Evolutionary conservation across 2,113 vertebrate genomes (phyloP), one percentile per base, ranked within the genome.

Genomic region (Gavialis gangeticus): DNA sequence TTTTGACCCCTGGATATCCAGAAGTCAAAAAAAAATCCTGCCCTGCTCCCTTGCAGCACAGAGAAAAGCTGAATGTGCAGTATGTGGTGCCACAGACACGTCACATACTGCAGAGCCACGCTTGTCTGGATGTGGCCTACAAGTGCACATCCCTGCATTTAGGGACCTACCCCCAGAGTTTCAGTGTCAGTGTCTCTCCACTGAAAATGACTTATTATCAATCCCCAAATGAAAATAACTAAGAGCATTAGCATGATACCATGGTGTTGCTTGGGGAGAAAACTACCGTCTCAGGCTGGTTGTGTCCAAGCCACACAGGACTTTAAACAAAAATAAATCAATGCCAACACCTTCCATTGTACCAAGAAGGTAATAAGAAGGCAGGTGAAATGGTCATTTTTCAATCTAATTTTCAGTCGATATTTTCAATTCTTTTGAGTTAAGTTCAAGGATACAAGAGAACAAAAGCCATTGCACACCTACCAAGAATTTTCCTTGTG

Each of bases 271-370:
- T 21, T 10, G 25, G 60, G 22, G 22, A 62, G 60, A 30, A 5
- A 73, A 27, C 25, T 84, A 1, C 0, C 58, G 46, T 80, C 84
- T 82, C 73, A 92, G 67, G 62, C 54, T 34, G 25, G 4, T 64
- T 64, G 82, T 57, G 15, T 24, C n/a, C 1, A 1, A 19, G 22
- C 9, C 46, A 84, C 4, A 12, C 5, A 67, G 17, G 11, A 5
- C 58, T 88, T 87, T 91, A 69, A 93, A 93, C 22, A 62, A 46
- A 46, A 46, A 46, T 46, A 62, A 96, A 75, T 28, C 46, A 83
- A 2, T 87, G 8, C 2, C 19, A 46, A 12, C 21, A 57, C 6
- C 64, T 88, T 30, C 55, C 58, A 10, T 57, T 89, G 24, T 3
- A 54, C 16, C 63, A 16, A 95, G 69, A 87, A 87, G 54, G 30